Conservation (phyloP, 2,797 vertebrate species). For the Chiroxiphia lanceolata region DNA sequence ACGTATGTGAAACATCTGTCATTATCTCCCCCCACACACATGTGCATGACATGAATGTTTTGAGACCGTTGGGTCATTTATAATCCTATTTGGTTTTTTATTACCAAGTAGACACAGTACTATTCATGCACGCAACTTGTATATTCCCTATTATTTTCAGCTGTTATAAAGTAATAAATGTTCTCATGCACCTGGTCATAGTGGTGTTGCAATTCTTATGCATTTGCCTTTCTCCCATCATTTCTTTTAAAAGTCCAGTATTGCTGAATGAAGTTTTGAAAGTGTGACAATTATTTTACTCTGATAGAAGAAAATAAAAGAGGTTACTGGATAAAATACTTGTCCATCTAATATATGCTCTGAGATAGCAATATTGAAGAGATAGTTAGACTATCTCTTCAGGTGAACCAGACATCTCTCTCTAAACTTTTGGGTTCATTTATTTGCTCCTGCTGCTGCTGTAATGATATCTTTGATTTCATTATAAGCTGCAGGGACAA, state of each 20-base stretch:
- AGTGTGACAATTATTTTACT: not conserved
- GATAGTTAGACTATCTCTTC: not conserved
- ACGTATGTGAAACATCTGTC: not conserved
- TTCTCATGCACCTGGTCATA: not conserved
- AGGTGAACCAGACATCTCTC: no score
- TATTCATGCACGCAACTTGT: not conserved
- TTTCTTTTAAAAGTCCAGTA: not conserved
- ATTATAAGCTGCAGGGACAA: not conserved
- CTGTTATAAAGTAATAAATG: constrained; percentile 12
- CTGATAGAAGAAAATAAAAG: not conserved
- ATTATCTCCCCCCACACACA: not conserved
- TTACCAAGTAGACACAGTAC: not conserved
- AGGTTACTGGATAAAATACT: not conserved
- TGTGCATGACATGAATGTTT: not conserved
- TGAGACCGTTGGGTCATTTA: not conserved
- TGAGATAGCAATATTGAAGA: not conserved
- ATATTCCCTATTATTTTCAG: constrained; percentile 27
- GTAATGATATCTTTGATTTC: not conserved
- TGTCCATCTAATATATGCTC: not conserved
- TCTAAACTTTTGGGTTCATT: not conserved
- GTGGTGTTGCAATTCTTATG: not conserved
- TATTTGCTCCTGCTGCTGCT: not conserved
- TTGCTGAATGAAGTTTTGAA: not conserved
- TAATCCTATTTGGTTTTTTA: not conserved
- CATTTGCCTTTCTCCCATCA: not conserved